Base-by-base conservation (phyloP, 2,113 vertebrate species). In the Poeciliopsis prolifica region DNA sequence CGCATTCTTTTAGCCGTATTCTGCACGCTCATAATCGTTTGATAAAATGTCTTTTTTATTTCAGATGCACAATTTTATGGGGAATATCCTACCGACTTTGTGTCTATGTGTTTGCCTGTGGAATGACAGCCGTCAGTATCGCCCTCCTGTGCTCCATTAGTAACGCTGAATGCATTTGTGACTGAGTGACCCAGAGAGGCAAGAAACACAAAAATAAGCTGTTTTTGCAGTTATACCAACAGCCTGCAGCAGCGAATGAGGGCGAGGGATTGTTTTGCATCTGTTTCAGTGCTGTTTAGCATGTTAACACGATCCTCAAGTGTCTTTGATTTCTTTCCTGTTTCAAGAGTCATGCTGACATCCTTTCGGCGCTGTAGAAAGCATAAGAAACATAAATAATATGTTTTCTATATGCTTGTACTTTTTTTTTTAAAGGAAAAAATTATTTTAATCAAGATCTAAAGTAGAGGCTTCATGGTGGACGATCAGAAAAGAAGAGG, bases 81-180 rank as follows among this genome's bases (percentile, higher is more conserved):
- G 24, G 26, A 13, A 29, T 28, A 44, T 9, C 48, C 40, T 61
- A 28, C 28, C 30, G 17, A 22, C 63, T 67, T 28, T 61, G 31
- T 61, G 29, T 73, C 15, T 61, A 74, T 37, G 65, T 83, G 73
- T 76, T 75, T 67, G 37, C 31, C 28, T 17, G 35, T 1, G 26
- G 5, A 72, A 33, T 64, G 62, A 63, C 61, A 74, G 66, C 66
- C 40, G 64, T 40, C 33, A 64, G 35, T 37, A 78, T 51, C 30
- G 37, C 24, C 14, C 17, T 64, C 5, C 5, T 61, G 63, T 4
- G 42, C 26, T 62, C 68, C 1, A 70, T 69, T 61, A 58, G 42
- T 31, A 42, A 28, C 22, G 12, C 70, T 68, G 65, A 73, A 51
- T 61, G 70, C 64, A 26, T 71, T 68, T 75, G 14, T 70, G 26